Base-by-base conservation (phyloP, 2,888 invertebrate genomes). In the Pterostichus madidus region DNA sequence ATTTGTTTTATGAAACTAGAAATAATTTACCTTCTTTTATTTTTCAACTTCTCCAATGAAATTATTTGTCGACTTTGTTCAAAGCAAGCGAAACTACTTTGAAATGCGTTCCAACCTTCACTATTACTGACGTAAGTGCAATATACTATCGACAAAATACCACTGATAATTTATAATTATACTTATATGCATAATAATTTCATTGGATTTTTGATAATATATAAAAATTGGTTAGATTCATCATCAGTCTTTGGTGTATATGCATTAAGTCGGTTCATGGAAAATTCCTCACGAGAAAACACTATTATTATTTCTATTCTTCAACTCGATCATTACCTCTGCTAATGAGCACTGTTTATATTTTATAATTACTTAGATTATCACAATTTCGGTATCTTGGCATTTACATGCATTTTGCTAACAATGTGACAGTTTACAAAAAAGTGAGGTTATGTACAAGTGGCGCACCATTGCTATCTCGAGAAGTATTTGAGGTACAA, bases 241-340 rank as follows among this genome's bases (percentile, higher is more conserved):
- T 39, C 81, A 53, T 81, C 81, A 81, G 81, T 81, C 81, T 81
- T 81, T 81, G 81, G 81, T 81, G 75, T 75, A 81, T 73, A 81
- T 80, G 80, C 17, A 61, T 80, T 77, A 80, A 80, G 80, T 39
- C 39, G 5, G 8, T 39, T 7, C 5, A 8, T 5, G 39, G 8
- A 39, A 39, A 39, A 39, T 39, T 39, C 39, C 8, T 52, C 24
- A 3, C 24, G 24, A 24, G 24, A 24, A 24, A 24, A 24, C 24
- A 24, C 24, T 24, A 56, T 56, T 13, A 56, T 56, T 32, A 44
- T 24, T 24, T 3, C 24, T 24, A 24, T 24, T 24, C 1, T 24
- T 24, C 24, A 24, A 24, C 24, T 24, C n/a, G n/a, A n/a, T n/a
- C n/a, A n/a, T n/a, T n/a, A n/a, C n/a, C n/a, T n/a, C n/a, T n/a